phyloP scores from a whole-genome alignment of 2,888 invertebrate species.

The Ptychoptera contaminata region DNA sequence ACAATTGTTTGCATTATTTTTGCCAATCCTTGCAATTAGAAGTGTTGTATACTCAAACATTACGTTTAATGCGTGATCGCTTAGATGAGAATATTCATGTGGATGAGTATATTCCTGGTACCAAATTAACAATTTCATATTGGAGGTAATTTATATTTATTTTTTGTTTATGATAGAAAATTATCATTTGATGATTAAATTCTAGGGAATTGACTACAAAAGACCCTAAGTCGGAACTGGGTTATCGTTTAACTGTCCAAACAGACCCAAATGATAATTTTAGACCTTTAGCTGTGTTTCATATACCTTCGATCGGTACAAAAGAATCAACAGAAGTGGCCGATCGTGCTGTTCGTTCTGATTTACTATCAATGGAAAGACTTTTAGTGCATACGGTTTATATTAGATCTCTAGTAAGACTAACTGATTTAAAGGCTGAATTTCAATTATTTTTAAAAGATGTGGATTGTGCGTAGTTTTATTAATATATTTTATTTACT shows the following conservation, averaged over 20 bases:
- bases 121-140: conserved; percentile 81
- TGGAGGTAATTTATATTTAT: conserved; percentile 52
- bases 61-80: conserved; percentile 74
- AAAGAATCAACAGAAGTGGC: conserved; percentile 44
- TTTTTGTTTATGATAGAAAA: conserved; percentile 2
- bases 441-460: conserved; percentile 40
- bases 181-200: too few relatives aligned
- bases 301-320: conserved; percentile 38
- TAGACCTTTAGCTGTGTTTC: conserved; percentile 54
- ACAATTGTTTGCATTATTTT: conserved; percentile 76
- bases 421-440: conserved; percentile 62
- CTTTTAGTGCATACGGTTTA: conserved; percentile 90
- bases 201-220: conserved; percentile 22
- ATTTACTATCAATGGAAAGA: conserved; percentile 89
- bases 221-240: conserved; percentile 70
- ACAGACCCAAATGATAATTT: conserved; percentile 70
- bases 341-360: conserved; percentile 67
- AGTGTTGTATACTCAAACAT: conserved; percentile 73
- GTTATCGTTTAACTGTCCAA: conserved; percentile 76
- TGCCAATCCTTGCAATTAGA: conserved; percentile 91
- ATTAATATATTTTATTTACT: conserved; percentile 3
- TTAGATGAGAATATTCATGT: conserved; percentile 78
- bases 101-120: conserved; percentile 81
- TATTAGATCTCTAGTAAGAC: conserved; percentile 69
- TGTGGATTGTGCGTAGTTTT: conserved; percentile 40